Evolutionary conservation across 2,113 vertebrate genomes (phyloP).

Genomic region (Myrmecophaga tridactyla): DNA sequence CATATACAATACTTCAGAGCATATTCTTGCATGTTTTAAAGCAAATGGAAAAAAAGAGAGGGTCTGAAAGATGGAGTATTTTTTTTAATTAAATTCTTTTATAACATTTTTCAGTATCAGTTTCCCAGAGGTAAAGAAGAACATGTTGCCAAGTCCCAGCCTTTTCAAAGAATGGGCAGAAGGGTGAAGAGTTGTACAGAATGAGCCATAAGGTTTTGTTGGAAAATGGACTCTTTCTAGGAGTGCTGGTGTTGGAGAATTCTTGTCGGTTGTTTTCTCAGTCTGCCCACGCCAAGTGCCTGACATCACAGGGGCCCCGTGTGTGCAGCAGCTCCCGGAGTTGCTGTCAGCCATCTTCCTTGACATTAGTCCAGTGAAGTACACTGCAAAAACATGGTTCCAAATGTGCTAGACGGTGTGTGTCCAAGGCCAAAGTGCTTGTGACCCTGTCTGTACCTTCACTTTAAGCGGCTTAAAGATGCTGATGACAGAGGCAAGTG

Average conservation of each 20-base stretch:
- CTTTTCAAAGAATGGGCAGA: background rate
- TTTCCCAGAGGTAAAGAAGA: conserved; percentile 3
- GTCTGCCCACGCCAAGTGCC: too few relatives aligned
- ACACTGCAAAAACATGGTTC: background rate
- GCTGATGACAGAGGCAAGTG: background rate
- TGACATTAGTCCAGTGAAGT: background rate
- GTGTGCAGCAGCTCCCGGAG: background rate
- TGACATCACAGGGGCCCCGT: too few relatives aligned
- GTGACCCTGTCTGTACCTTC: background rate
- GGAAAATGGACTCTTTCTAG: background rate
- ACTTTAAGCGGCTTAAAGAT: background rate
- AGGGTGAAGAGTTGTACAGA: background rate
- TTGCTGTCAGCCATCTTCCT: background rate
- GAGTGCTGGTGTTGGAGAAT: background rate
- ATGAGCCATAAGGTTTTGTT: background rate
- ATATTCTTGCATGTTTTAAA: conserved; percentile 56
- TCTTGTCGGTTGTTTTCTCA: background rate
- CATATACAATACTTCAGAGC: conserved; percentile 36
- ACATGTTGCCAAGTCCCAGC: background rate
- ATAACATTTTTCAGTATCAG: background rate
- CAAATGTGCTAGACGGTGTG: background rate
- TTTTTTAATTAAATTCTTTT: conserved; percentile 44
- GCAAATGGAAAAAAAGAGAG: conserved; percentile 15
- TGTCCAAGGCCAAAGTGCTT: background rate
- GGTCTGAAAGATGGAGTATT: background rate